Base-by-base conservation (phyloP, 1,140 invertebrate species). In the Neodiprion lecontei region DNA sequence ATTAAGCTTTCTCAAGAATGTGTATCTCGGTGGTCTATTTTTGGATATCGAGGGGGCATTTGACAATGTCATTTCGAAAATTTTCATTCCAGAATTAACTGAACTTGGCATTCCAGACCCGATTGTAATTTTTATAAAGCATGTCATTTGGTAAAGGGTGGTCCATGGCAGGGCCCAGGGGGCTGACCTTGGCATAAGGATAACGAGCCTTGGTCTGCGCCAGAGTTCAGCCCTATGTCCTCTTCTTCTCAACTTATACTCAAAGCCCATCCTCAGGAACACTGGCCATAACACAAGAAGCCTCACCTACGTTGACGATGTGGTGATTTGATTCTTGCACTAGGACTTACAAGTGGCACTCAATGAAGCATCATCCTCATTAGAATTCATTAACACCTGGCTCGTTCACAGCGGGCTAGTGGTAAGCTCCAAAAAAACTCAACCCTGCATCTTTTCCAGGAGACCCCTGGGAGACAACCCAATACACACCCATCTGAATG, bases 41-140 rank as follows among this genome's bases (percentile, higher is more conserved):
- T 23, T 76, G 14, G 72, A 76, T 23, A 69, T 76, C 4, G 71
- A 73, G 66, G 75, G 69, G 2, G 74, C 74, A 14, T 75, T 66
- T 68, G 74, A 75, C 67, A 75, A 75, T 72, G 70, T 75, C 8
- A 40, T 66, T 4, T n/a, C 69, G 50, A 21, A 21, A 17, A 47
- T 12, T 12, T n/a, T 75, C 5, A 75, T 75, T 48, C 53, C 66
- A 47, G 68, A 71, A 47, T 17, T 75, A 8, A 10, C n/a, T 2
- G 47, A 67, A 48, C 67, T 75, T 10, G 7, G 53, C 1, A 49
- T 75, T 7, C 69, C 74, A 67, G 7, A 53, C 14, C 7, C 12
- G 28, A 65, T 72, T 9, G 47, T 53, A 9, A 53, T 23, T 8
- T 65, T 74, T 50, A 69, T 69, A 23, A 10, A 28, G 14, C 67